Base-by-base conservation (phyloP, 2,113 vertebrate species). In the Phylloscopus trochilus region DNA sequence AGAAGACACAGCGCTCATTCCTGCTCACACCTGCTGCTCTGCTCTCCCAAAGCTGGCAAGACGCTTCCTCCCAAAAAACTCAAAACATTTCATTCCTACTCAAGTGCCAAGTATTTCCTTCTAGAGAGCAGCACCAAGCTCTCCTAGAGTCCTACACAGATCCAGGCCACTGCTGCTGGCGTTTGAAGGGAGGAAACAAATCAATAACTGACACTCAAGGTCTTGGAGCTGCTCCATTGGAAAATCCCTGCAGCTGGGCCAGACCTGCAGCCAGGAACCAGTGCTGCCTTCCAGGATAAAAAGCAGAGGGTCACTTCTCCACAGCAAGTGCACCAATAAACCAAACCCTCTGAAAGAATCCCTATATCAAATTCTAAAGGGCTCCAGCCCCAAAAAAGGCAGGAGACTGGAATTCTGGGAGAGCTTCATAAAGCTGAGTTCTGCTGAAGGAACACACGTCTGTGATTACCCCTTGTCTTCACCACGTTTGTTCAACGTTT, bases 391-490 rank as follows among this genome's bases (percentile, higher is more conserved):
- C 4, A 16, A 11, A 56, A 58, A 33, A 56, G 30, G 3, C 15
- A 10, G 3, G 8, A 77, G 10, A 19, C 7, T 22, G 39, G 15
- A 91, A 78, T 56, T 33, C 23, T 5, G 27, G 62, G 27, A 75
- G 62, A 41, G 31, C 1, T 58, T 51, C 41, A 43, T 3, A 41
- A 59, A 43, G 39, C 19, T n/a, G 37, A 49, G 21, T 9, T 67
- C 28, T 55, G 51, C 43, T 28, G 53, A 14, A 59, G 41, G 24
- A 56, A 39, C 19, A 47, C 18, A 7, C 0, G 0, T 27, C 43
- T 74, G 13, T 11, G 49, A 24, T 33, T 9, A 35, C 9, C n/a
- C 11, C 1, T 16, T 11, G 15, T 13, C 46, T 46, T 62, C 51
- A 13, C 41, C 41, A 23, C 33, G 7, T 26, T 1, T 49, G 24